phyloP scores from a whole-genome alignment of 2,888 invertebrate species.

The Noctua pronuba region DNA sequence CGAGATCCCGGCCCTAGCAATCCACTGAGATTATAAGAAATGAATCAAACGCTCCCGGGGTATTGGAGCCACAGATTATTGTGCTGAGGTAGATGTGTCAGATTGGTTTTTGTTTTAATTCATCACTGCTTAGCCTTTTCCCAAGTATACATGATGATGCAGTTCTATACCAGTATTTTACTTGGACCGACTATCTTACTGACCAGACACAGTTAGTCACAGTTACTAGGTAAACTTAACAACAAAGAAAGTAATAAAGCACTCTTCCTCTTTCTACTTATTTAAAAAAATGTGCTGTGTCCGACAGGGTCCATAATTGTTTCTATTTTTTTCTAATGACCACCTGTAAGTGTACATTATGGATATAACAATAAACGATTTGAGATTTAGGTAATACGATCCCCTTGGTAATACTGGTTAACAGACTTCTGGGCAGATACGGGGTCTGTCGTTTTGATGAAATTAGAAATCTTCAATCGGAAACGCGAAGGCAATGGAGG shows the following conservation, averaged over 20 bases:
- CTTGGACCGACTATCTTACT: background rate
- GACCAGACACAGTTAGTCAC: background rate
- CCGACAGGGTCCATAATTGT: too few species aligned
- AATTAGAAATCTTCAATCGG: background rate
- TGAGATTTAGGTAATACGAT: background rate
- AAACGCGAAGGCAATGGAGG: background rate
- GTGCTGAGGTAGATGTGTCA: conserved; percentile 23
- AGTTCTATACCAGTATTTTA: background rate
- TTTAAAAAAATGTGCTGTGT: too few species aligned
- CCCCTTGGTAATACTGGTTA: background rate
- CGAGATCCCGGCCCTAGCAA: conserved; percentile 70
- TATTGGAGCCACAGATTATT: conserved; percentile 78
- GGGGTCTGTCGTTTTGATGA: background rate
- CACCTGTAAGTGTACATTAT: too few species aligned
- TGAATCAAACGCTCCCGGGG: conserved; percentile 83
- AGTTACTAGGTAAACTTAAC: background rate
- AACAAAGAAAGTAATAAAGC: too few species aligned
- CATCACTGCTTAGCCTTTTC: background rate
- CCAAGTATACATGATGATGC: background rate
- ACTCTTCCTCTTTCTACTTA: too few species aligned
- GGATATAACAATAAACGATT: too few species aligned
- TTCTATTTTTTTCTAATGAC: too few species aligned
- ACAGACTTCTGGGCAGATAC: background rate
- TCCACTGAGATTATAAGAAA: conserved; percentile 85
- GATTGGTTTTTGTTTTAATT: conserved; percentile 14